Percentiles rank a stretch among this genome's conserved stretches.
These are phyloP conservation scores for Muscina levida DNA, from an alignment of 2,888 invertebrate species.

Conservation along the genomic window DNA sequence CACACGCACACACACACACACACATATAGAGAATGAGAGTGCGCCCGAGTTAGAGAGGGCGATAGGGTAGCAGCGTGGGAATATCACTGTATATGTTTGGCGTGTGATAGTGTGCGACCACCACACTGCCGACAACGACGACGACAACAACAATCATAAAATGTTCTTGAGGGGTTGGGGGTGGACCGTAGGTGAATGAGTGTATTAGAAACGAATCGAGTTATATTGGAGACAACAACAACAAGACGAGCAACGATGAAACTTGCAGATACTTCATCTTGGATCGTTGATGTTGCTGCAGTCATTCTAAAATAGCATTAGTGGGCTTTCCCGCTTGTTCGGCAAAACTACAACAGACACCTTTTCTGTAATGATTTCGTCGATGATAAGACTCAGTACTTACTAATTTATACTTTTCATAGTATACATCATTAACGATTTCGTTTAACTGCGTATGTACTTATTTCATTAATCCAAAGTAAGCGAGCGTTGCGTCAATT, in stretches of 20 bases:
- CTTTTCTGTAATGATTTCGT: too few relatives aligned
- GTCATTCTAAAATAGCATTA: constrained; percentile 2
- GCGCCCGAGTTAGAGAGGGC: constrained; percentile 4
- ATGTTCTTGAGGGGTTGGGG: constrained; percentile 9
- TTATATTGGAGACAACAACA: background rate
- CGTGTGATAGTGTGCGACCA: background rate
- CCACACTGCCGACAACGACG: too few relatives aligned
- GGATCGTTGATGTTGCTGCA: constrained; percentile 3
- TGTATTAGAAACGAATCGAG: constrained; percentile 7
- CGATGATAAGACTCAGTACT: too few relatives aligned
- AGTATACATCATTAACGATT: too few relatives aligned
- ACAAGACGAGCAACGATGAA: background rate
- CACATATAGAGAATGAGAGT: background rate
- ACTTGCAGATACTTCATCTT: constrained; percentile 14
- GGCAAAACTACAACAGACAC: too few relatives aligned
- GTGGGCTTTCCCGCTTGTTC: too few relatives aligned
- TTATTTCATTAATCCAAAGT: too few relatives aligned
- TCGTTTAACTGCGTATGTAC: too few relatives aligned
- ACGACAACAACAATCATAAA: too few relatives aligned
- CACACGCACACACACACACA: constrained; percentile 2
- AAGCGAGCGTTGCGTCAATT: too few relatives aligned
- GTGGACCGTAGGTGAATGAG: constrained; percentile 3
- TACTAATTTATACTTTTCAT: too few relatives aligned
- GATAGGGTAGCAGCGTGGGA: background rate
- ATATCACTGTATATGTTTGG: background rate